Conservation (phyloP, 2,888 invertebrate genomes). For the Lasioglossum lativentre region DNA sequence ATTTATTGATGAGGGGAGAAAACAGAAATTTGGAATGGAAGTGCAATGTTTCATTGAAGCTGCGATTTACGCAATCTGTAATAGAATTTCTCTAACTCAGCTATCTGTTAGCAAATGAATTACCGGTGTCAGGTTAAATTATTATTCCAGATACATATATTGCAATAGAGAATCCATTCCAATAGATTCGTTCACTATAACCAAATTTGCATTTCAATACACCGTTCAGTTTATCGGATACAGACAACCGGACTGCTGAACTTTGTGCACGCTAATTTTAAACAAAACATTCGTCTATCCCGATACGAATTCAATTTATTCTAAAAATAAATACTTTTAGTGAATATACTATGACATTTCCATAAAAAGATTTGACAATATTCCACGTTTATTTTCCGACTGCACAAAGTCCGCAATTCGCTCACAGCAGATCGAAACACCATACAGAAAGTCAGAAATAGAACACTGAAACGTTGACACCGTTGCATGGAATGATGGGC, state of each 20-base stretch:
- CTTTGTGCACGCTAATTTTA: background rate
- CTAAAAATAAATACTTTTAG: background rate
- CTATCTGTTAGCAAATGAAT: background rate
- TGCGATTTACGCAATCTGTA: too few relatives aligned
- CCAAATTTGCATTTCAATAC: background rate
- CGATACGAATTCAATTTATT: background rate
- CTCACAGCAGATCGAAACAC: background rate
- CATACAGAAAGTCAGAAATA: background rate
- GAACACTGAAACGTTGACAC: slow-evolving; percentile 24
- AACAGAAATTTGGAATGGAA: too few relatives aligned
- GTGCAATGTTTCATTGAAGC: too few relatives aligned
- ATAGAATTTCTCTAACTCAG: background rate
- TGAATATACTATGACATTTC: background rate
- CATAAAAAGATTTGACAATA: background rate
- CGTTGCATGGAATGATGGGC: slow-evolving; percentile 5
- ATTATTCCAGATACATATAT: background rate
- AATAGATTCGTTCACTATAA: background rate
- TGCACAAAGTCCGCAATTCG: background rate
- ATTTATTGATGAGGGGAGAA: too few relatives aligned
- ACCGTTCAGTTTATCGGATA: background rate
- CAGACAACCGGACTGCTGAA: background rate
- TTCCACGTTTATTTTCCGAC: background rate
- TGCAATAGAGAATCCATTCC: background rate
- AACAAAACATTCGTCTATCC: background rate
- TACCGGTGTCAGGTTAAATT: too few relatives aligned